A percentile compares a stretch with the other conserved stretches of the same genome.
phyloP scores from a whole-genome alignment of 2,113 vertebrate genomes.

The Plecturocebus donacophilus region DNA sequence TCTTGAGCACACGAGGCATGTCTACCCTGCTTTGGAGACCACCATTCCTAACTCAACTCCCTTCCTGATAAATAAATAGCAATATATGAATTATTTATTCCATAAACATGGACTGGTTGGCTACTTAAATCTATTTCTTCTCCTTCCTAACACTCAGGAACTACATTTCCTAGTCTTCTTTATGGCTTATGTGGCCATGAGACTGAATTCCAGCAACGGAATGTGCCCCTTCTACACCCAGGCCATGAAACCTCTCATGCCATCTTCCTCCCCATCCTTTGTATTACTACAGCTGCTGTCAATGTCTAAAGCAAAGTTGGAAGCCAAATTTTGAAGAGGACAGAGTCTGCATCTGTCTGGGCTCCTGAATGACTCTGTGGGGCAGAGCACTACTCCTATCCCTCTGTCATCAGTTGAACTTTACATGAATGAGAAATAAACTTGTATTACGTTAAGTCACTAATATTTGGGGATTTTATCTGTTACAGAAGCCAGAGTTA shows the following conservation, averaged over 20 bases:
- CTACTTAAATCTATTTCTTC: not conserved
- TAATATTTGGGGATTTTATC: not conserved
- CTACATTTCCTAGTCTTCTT: not conserved
- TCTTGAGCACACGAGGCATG: not conserved
- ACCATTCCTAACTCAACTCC: not conserved
- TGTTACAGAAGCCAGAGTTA: not conserved
- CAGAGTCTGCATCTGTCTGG: not conserved
- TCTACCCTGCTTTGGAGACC: not conserved
- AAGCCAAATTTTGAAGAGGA: not conserved
- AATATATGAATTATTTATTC: not conserved
- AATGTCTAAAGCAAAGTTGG: not conserved
- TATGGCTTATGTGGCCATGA: not conserved
- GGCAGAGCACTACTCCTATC: not conserved
- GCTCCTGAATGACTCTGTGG: not conserved
- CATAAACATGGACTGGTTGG: not conserved
- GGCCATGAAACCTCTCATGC: too few species aligned
- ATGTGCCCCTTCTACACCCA: not conserved
- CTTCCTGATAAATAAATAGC: not conserved
- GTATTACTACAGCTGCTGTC: not conserved
- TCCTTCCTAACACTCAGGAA: not conserved
- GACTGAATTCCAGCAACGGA: not conserved
- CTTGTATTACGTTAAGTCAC: not conserved
- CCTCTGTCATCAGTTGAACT: not conserved
- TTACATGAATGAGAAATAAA: not conserved
- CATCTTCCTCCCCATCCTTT: not conserved